These are phyloP conservation scores for Pentalonia nigronervosa DNA, from an alignment of 1,140 invertebrate genomes.

Conservation along the genomic window DNA sequence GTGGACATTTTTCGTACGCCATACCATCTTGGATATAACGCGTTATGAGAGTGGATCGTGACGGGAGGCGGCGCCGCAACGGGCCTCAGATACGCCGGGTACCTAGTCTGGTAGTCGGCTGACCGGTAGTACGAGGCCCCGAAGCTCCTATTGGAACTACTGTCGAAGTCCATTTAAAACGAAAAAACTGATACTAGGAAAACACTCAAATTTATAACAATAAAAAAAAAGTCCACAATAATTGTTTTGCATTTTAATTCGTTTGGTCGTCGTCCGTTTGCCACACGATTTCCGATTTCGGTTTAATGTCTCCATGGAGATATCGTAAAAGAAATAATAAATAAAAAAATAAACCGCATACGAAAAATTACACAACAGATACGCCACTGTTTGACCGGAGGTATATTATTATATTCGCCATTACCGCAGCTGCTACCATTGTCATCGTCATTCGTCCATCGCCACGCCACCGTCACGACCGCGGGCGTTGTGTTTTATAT, in stretches of 20 bases:
- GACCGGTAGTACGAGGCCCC: background rate
- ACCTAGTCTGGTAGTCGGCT: background rate
- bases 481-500: background rate
- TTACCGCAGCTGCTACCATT: too few species aligned
- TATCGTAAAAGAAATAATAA: constrained; percentile 6
- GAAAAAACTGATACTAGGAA: background rate
- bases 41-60: background rate
- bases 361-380: background rate
- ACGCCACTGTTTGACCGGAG: background rate
- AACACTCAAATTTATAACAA: background rate
- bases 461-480: background rate
- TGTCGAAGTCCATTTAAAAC: background rate
- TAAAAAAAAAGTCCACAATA: background rate
- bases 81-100: background rate
- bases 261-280: background rate
- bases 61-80: background rate
- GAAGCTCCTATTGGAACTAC: background rate
- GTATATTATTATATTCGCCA: background rate
- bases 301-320: constrained; percentile 31
- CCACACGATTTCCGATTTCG: background rate
- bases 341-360: background rate
- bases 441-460: background rate
- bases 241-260: background rate
- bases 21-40: background rate
- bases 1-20: background rate